Evolutionary conservation across 2,888 invertebrate species (phyloP), one percentile per base, ranked within the genome.

Genomic region (Cantharis nigra): DNA sequence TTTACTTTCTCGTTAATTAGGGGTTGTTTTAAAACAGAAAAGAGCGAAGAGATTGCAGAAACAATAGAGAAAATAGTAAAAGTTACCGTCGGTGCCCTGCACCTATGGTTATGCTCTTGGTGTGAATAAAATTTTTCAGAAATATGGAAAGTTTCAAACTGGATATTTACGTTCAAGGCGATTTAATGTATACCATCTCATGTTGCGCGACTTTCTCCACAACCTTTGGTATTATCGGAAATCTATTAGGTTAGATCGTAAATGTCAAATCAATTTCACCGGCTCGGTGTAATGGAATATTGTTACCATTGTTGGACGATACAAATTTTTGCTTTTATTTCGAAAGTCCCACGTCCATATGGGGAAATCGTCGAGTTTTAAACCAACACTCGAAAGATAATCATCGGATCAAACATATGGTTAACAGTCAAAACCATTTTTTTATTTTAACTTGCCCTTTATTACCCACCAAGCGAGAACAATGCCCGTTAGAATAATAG

Each of bases 401-500:
- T 49, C 49, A 49, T 49, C 49, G 1, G 9, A 49, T 49, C 49
- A n/a, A 49, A 49, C 49, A 49, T 49, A 49, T 49, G 49, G 49
- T 49, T 49, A 49, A 49, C 49, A 49, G 49, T 49, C 49, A 49
- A 49, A 49, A 49, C n/a, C 10, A 49, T 49, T 49, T 49, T 26
- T 49, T 49, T 49, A 49, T 49, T 49, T 49, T 49, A 49, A 49
- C 7, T n/a, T 49, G 49, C 49, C 65, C 26, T 67, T 67, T 67
- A 67, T 67, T 20, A 67, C 49, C 69, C 16, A 14, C 49, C 65
- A 73, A 18, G 14, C 67, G 67, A 26, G 28, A 69, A 13, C 26
- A 70, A 33, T 65, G 62, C 28, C 2, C 49, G 49, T 49, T 16
- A 65, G 33, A 23, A 63, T 70, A 65, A 79, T 71, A 62, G 63